Evolutionary conservation across 2,113 vertebrate species (phyloP), one percentile per base, ranked within the genome.

Genomic region (Gyps fulvus): DNA sequence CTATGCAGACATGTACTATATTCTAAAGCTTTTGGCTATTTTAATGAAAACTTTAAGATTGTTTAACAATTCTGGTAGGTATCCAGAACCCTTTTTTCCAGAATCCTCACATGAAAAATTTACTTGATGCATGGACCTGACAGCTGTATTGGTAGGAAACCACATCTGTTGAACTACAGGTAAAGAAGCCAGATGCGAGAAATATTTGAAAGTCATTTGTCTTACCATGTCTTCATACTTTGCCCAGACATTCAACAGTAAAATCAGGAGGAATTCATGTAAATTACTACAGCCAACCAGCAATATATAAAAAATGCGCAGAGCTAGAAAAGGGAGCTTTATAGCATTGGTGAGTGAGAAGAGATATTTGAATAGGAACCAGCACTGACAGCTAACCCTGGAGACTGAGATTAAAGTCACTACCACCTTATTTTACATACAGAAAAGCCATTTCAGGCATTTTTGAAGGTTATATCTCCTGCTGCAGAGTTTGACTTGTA

Each of bases 391-490:
- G 67, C 59, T 77, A 94, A 34, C 70, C 34, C 73, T 16, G 2
- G 74, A 92, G 82, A 88, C 47, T 32, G 58, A 90, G 78, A 96
- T 88, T 77, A 58, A 95, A 96, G 72, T 70, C 87, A 66, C 89
- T 52, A 66, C 23, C 52, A 74, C 34, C 69, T 79, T 74, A 61
- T 67, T 94, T 94, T 71, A 89, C 61, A 61, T 42, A 92, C 6
- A 47, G 90, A 94, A 90, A 92, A 95, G 66, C 66, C 54, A 50
- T 76, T 95, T 85, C 42, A 88, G 83, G 43, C 42, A 93, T 77
- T 94, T 94, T 63, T 55, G 45, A 92, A 89, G 72, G 72, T 62
- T 92, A 3, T 61, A 84, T 58, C 73, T 88, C 50, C 55, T 0
- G 2, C 21, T 71, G 57, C 89, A 89, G 69, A 89, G 40, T 72